phyloP scores from a whole-genome alignment of 2,113 vertebrate species.

The Mesocricetus auratus region DNA sequence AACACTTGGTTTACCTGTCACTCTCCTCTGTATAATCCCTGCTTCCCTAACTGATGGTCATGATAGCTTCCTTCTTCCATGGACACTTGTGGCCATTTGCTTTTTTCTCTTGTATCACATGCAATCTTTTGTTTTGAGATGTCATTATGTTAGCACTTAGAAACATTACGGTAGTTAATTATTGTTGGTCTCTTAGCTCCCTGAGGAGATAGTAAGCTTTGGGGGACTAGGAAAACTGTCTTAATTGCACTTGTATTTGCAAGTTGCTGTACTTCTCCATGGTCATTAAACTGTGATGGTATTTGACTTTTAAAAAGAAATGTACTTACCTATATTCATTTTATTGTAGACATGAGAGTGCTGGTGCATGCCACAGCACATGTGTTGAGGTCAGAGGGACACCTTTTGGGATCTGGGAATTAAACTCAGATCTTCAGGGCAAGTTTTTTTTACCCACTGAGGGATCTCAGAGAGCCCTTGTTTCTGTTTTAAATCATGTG shows the following conservation, averaged over 20 bases:
- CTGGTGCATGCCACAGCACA: neutral
- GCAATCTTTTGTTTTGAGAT: constrained; percentile 64
- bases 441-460: neutral
- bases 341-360: neutral
- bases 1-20: neutral
- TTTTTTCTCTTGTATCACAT: neutral
- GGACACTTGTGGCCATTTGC: constrained; percentile 34
- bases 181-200: neutral
- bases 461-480: neutral
- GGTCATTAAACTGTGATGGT: neutral
- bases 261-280: neutral
- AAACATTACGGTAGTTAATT: constrained; percentile 56
- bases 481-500: neutral
- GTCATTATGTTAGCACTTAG: constrained; percentile 10
- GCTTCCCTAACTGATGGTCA: constrained; percentile 23
- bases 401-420: neutral
- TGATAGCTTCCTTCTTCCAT: neutral
- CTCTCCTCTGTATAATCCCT: neutral
- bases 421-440: neutral
- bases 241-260: constrained; percentile 31
- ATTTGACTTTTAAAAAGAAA: constrained; percentile 9
- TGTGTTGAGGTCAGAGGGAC: neutral
- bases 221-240: constrained; percentile 2
- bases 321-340: neutral
- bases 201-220: constrained; percentile 34